These are phyloP conservation scores for Cryptotis parvus DNA, from an alignment of 2,113 vertebrate genomes.

Conservation along the genomic window DNA sequence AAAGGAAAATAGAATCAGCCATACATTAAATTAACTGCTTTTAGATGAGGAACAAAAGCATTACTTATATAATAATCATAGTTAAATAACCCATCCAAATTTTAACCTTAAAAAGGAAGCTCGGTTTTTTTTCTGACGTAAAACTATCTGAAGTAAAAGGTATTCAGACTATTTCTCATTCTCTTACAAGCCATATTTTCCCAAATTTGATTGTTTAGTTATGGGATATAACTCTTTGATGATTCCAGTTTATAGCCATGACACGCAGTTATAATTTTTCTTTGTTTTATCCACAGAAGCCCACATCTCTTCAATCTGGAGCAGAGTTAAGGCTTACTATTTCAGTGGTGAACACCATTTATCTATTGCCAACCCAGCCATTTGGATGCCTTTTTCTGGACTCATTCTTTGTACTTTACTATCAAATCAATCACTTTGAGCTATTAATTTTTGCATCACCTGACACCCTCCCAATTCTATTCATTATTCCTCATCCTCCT, in stretches of 20 bases:
- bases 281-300: neutral
- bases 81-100: neutral
- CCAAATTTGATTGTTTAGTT: neutral
- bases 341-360: slow-evolving; percentile 19
- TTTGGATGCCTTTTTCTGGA: neutral
- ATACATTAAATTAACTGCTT: neutral
- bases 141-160: neutral
- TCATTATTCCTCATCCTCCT: neutral
- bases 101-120: neutral
- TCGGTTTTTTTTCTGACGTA: neutral
- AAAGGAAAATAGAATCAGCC: slow-evolving; percentile 28
- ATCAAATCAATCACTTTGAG: slow-evolving; percentile 22
- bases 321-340: neutral
- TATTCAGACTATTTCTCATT: neutral
- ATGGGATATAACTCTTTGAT: neutral
- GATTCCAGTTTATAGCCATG: neutral
- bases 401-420: neutral
- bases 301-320: neutral
- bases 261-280: neutral
- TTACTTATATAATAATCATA: neutral
- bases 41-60: neutral
- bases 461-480: neutral
- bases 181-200: slow-evolving; percentile 9
- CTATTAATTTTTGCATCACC: slow-evolving; percentile 29
- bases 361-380: neutral